phyloP scores from a whole-genome alignment of 2,888 invertebrate species.

The Leucophora obtusa region DNA sequence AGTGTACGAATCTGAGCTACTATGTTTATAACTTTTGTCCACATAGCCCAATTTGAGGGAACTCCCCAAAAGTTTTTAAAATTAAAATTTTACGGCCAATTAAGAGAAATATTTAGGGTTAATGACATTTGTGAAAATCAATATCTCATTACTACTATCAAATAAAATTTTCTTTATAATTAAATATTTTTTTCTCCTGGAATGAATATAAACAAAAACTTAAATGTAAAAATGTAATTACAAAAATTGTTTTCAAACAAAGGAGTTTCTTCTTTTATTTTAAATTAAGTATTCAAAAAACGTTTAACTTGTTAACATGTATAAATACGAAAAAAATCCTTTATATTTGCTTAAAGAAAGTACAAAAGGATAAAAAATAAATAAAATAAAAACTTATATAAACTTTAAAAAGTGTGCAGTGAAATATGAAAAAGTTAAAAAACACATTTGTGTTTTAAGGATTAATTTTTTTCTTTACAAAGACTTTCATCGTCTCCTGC shows the following conservation, averaged over 20 bases:
- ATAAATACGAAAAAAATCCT: conserved; percentile 40
- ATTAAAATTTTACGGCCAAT: too few relatives aligned
- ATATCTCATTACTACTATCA: background rate
- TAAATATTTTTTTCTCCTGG: background rate
- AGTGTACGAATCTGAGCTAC: too few relatives aligned
- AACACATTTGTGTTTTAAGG: background rate
- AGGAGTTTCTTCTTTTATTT: conserved; percentile 28
- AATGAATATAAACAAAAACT: background rate
- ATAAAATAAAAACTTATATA: conserved; percentile 12
- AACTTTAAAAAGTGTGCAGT: conserved; percentile 4
- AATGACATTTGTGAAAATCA: background rate
- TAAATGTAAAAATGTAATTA: background rate
- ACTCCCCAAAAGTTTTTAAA: too few relatives aligned
- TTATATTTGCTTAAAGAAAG: conserved; percentile 36
- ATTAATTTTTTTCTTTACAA: background rate
- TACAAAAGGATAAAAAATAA: conserved; percentile 27
- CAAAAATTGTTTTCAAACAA: background rate
- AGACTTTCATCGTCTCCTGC: background rate
- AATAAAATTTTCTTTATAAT: background rate
- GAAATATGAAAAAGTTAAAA: background rate
- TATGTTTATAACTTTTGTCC: too few relatives aligned
- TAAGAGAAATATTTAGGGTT: too few relatives aligned
- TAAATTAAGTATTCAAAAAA: conserved; percentile 60
- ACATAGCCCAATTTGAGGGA: too few relatives aligned
- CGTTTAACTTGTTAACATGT: conserved; percentile 56